Percentiles rank a stretch among this genome's conserved stretches.
Conservation (phyloP, 2,888 invertebrate genomes). For the Andrena praecox region DNA sequence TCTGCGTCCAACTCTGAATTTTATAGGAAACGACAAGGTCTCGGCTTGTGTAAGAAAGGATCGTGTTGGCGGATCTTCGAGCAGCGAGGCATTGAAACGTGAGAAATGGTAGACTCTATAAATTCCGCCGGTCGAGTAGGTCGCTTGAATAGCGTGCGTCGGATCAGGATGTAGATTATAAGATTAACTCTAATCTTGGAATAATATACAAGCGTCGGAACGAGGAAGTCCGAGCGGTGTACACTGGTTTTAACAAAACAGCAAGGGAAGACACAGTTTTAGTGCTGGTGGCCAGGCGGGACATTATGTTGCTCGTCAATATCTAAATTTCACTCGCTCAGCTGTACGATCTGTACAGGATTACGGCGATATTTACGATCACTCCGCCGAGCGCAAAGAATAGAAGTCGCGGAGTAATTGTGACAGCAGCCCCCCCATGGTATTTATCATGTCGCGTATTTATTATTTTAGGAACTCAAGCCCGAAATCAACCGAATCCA, state of each 20-base stretch:
- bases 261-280: constrained; percentile 35
- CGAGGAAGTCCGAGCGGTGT: constrained; percentile 36
- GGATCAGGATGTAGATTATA: constrained; percentile 69
- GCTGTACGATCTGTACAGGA: constrained; percentile 28
- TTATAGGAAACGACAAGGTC: background rate
- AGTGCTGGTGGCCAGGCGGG: background rate
- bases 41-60: background rate
- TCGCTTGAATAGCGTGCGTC: constrained; percentile 51
- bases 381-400: constrained; percentile 19
- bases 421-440: background rate
- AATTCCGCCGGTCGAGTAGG: constrained; percentile 60
- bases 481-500: constrained; percentile 3
- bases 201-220: constrained; percentile 68
- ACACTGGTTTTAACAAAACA: constrained; percentile 54
- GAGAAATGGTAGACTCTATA: constrained; percentile 59
- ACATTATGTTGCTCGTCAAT: constrained; percentile 22
- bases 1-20: background rate
- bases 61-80: background rate
- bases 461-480: constrained; percentile 33
- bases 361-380: constrained; percentile 36
- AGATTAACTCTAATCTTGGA: constrained; percentile 72
- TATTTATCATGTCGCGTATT: constrained; percentile 7
- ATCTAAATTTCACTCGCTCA: constrained; percentile 8
- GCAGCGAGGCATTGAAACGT: constrained; percentile 42
- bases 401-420: constrained; percentile 19